Evolutionary conservation across 2,797 vertebrate species (phyloP), one percentile per base, ranked within the genome.

Genomic region (Loriculus beryllinus): DNA sequence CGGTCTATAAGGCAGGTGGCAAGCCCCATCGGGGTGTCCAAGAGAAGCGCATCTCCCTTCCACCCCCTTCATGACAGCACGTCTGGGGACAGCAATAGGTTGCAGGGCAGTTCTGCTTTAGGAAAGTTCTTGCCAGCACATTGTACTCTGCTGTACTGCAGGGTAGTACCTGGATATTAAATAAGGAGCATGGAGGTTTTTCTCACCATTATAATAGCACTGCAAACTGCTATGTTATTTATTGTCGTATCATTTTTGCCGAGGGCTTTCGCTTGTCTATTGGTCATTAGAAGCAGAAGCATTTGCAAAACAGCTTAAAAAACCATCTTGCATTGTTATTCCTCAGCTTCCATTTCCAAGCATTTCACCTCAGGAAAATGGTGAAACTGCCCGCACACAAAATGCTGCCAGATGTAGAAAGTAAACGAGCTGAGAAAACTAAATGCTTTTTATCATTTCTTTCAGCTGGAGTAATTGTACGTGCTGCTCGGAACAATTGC

Each of bases 361-460:
- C 3, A 1, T 57, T 88, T 69, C 72, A 68, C 80, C 87, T 82
- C 76, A 42, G 92, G 68, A 94, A 51, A 86, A 62, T 29, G 8
- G 60, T 7, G 7, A 78, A 90, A 64, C 74, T 78, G 88, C 65
- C 86, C 80, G 93, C 13, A 0, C 84, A 39, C 89, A 91, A 92
- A 94, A 52, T 12, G 16, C 82, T 95, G 88, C 92, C 93, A 94
- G 84, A 93, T 88, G 91, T 65, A 87, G 93, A 88, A 86, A 93
- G 87, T 47, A 96, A 97, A 95, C 52, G 82, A 96, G 91, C 88
- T 93, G 96, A 85, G 89, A 92, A 93, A 94, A 93, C 20, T 2
- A 92, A 96, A 93, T 33, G 37, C 52, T 67, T 87, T 95, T 96
- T 91, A 72, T 86, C 88, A 88, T 96, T 92, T 95, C 92, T 88